These are phyloP conservation scores for Drosophila birchii DNA, from an alignment of 2,888 invertebrate species.

Conservation along the genomic window DNA sequence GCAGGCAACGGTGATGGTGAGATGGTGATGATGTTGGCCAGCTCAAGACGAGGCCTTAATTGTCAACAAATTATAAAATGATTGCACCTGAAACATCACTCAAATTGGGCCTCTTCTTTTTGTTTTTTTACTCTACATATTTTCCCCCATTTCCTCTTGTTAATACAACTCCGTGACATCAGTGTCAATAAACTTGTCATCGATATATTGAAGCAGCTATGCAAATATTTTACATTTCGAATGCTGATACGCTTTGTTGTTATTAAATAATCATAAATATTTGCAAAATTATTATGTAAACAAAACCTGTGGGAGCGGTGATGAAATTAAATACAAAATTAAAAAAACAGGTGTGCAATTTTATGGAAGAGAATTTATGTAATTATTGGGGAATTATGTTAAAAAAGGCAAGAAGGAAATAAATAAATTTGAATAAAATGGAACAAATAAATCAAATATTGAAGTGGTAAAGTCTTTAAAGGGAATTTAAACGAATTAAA, in stretches of 20 bases:
- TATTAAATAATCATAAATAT: constrained; percentile 13
- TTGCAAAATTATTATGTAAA: constrained; percentile 9
- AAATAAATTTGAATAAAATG: not conserved
- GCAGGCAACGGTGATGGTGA: constrained; percentile 49
- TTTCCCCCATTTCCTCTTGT: not conserved
- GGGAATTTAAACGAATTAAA: no score
- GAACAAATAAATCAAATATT: not conserved
- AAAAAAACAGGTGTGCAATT: constrained; percentile 1
- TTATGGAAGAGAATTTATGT: not conserved
- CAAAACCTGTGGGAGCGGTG: constrained; percentile 7
- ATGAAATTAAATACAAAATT: constrained; percentile 2
- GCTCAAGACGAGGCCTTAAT: constrained; percentile 65
- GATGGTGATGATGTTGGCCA: constrained; percentile 65
- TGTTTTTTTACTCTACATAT: constrained; percentile 1
- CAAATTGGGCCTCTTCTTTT: not conserved
- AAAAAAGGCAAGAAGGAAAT: no score
- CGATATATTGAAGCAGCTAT: constrained; percentile 7
- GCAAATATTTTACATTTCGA: constrained; percentile 10
- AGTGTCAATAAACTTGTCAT: not conserved
- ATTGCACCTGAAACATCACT: constrained; percentile 8
- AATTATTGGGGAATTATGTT: not conserved
- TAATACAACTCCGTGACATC: not conserved
- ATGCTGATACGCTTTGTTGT: not conserved
- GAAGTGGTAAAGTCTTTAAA: not conserved
- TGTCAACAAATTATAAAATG: constrained; percentile 77